Percentiles rank a stretch among this genome's conserved stretches.
phyloP scores from a whole-genome alignment of 2,888 invertebrate genomes.

The Argyra leucocephala region DNA sequence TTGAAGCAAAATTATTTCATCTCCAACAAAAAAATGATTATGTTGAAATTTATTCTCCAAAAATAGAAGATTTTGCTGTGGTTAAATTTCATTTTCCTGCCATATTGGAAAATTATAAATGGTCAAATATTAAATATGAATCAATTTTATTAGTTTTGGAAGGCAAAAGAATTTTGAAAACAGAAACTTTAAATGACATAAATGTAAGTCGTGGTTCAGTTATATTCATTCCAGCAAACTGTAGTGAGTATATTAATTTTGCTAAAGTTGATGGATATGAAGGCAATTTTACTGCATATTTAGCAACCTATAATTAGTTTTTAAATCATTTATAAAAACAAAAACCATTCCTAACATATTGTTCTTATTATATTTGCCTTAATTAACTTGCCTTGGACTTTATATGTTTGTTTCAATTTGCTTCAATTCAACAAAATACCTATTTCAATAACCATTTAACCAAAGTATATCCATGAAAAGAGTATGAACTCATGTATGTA shows the following conservation, averaged over 20 bases:
- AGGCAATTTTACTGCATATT: constrained; percentile 19
- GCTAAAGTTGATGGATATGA: constrained; percentile 28
- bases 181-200: constrained; percentile 45
- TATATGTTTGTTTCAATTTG: too few relatives aligned
- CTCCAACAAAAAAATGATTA: constrained; percentile 44
- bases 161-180: constrained; percentile 44
- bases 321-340: neutral
- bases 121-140: constrained; percentile 57
- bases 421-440: too few relatives aligned
- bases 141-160: constrained; percentile 67
- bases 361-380: too few relatives aligned
- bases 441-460: too few relatives aligned
- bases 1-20: constrained; percentile 54
- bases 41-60: constrained; percentile 65
- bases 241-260: constrained; percentile 43
- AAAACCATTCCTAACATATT: neutral
- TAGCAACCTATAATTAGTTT: neutral
- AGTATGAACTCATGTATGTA: too few relatives aligned
- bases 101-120: constrained; percentile 47
- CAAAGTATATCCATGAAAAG: too few relatives aligned
- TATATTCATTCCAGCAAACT: constrained; percentile 50
- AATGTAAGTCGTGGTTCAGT: constrained; percentile 52
- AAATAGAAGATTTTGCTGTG: constrained; percentile 84
- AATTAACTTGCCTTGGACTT: too few relatives aligned
- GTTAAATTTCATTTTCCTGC: constrained; percentile 60